phyloP scores from a whole-genome alignment of 2,888 invertebrate species.

The Cataglyphis altisquamis region DNA sequence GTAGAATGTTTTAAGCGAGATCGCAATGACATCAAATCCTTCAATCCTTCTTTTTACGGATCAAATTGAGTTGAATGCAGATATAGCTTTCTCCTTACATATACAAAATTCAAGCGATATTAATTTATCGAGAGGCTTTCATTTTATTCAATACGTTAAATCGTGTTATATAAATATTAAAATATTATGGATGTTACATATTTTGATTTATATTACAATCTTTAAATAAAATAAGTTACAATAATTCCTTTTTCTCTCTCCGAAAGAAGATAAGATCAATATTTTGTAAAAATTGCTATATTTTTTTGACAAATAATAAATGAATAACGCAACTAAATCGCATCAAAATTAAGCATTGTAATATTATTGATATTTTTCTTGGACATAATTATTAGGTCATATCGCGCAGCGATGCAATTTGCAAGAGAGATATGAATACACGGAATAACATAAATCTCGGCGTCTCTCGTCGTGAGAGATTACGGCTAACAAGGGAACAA shows the following conservation, averaged over 20 bases:
- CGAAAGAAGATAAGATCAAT: not conserved
- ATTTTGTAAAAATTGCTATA: not conserved
- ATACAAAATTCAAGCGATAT: not conserved
- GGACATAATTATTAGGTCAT: not conserved
- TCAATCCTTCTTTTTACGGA: not conserved
- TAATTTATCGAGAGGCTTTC: not conserved
- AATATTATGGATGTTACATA: not conserved
- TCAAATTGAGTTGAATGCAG: not conserved
- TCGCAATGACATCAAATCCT: not conserved
- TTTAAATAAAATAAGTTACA: not conserved
- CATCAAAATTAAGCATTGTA: not conserved
- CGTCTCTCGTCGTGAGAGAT: constrained; percentile 8
- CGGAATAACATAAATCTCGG: not conserved
- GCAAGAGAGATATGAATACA: not conserved
- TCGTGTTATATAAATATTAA: not conserved
- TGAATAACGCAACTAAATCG: not conserved
- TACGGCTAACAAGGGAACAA: constrained; percentile 40
- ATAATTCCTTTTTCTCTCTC: not conserved
- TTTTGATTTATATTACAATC: not conserved
- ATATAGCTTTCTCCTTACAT: not conserved
- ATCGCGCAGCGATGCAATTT: not conserved
- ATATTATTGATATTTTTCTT: not conserved
- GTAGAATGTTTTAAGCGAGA: not conserved
- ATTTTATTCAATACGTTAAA: not conserved
- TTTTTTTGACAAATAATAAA: not conserved